Conservation (phyloP, 2,113 vertebrate species). For the Alouatta palliata region DNA sequence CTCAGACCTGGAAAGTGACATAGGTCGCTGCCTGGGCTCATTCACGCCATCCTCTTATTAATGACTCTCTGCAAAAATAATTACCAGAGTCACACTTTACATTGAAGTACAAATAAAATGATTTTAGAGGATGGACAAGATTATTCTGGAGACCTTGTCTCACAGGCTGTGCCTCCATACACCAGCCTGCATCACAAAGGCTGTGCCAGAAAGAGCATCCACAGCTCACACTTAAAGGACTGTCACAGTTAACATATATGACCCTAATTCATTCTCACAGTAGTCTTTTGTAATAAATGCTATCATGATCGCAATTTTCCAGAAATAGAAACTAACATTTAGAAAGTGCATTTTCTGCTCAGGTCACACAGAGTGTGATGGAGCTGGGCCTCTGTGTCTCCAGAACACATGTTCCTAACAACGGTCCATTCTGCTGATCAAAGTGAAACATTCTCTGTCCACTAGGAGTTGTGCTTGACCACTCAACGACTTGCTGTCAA, state of each 20-base stretch:
- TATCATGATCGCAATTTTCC: not conserved
- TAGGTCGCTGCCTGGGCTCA: not conserved
- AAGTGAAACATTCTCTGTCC: no score
- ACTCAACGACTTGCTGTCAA: not conserved
- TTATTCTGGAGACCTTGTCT: no score
- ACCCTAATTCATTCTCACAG: not conserved
- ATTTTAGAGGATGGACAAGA: not conserved
- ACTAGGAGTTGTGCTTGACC: accelerated
- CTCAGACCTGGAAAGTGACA: no score
- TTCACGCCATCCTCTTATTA: not conserved
- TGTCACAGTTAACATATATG: not conserved
- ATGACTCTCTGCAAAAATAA: not conserved
- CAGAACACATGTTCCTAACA: accelerated
- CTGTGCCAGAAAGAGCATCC: not conserved
- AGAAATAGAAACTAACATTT: not conserved
- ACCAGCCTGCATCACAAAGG: accelerated
- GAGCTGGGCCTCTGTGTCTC: not conserved
- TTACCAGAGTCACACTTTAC: not conserved
- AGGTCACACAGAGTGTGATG: not conserved
- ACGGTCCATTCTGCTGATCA: not conserved
- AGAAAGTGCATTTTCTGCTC: no score
- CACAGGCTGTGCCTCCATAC: not conserved
- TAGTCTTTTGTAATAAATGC: not conserved
- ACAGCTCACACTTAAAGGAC: accelerated
- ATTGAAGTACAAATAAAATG: accelerated